Percentiles rank a stretch among this genome's conserved stretches.
These are phyloP conservation scores for Spizaetus ornatus DNA, from an alignment of 2,113 vertebrate genomes.

Conservation along the genomic window DNA sequence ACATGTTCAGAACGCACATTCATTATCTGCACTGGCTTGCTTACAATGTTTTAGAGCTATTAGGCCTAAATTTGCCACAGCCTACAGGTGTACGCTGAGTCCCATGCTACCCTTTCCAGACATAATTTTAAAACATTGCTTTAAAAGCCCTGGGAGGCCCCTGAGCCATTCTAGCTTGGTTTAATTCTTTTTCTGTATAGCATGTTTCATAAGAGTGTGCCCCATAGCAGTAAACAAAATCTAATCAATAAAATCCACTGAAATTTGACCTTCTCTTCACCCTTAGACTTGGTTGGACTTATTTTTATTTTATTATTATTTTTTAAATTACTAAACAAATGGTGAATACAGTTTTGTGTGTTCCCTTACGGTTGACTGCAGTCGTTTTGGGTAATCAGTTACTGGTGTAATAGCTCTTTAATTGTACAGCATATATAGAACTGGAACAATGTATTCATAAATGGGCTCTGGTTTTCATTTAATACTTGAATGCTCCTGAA, in stretches of 20 bases:
- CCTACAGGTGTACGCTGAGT: conserved; percentile 7
- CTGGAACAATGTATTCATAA: neutral
- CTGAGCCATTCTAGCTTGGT: conserved; percentile 4
- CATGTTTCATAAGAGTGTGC: neutral
- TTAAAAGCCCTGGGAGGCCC: conserved; percentile 45
- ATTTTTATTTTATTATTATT: neutral
- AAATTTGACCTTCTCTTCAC: conserved; percentile 56
- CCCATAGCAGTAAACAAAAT: conserved; percentile 35
- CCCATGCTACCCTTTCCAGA: neutral
- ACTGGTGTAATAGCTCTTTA: conserved; percentile 4
- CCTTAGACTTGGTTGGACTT: neutral
- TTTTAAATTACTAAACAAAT: conserved; percentile 18
- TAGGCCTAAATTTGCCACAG: neutral
- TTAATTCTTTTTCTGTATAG: conserved; percentile 16
- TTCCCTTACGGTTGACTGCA: neutral
- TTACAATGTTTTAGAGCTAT: neutral
- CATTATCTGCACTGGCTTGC: neutral
- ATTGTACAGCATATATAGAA: neutral
- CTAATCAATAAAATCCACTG: conserved; percentile 40
- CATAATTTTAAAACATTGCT: conserved; percentile 46
- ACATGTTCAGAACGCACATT: neutral
- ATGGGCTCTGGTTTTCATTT: conserved; percentile 16
- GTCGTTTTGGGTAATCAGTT: neutral
- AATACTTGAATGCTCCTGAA: neutral
- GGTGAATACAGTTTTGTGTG: neutral